A percentile compares a stretch with the other conserved stretches of the same genome.
Evolutionary conservation across 2,888 invertebrate genomes (phyloP).

Genomic region (Linyphia triangularis): DNA sequence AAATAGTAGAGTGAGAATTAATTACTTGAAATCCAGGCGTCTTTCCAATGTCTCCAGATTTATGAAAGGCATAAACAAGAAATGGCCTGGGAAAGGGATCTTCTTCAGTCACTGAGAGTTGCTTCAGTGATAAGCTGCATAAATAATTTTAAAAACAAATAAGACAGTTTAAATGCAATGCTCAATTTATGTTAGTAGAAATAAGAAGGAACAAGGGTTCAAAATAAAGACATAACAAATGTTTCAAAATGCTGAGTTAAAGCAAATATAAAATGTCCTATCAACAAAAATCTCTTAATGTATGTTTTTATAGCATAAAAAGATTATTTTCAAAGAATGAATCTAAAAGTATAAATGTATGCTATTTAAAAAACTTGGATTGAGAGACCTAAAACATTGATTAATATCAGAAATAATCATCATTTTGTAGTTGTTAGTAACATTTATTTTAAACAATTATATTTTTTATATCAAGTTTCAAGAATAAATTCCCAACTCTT

Average conservation of each 20-base stretch:
- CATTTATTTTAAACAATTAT: too few relatives aligned
- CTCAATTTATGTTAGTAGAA: too few relatives aligned
- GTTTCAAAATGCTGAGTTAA: neutral
- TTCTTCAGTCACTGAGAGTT: slow-evolving; percentile 31
- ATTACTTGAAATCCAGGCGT: slow-evolving; percentile 59
- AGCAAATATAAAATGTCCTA: neutral
- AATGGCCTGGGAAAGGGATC: slow-evolving; percentile 14
- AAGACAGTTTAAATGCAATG: neutral
- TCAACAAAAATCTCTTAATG: neutral
- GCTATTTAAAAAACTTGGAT: too few relatives aligned
- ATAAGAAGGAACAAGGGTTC: too few relatives aligned
- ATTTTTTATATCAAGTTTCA: too few relatives aligned
- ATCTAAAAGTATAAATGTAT: neutral
- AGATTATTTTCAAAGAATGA: too few relatives aligned
- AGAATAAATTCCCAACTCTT: too few relatives aligned
- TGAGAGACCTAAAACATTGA: too few relatives aligned
- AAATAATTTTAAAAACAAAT: neutral
- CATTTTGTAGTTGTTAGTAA: too few relatives aligned
- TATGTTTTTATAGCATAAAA: neutral
- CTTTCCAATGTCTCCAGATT: slow-evolving; percentile 9
- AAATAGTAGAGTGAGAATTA: neutral
- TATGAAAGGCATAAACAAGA: slow-evolving; percentile 45
- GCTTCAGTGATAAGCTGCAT: slow-evolving; percentile 41
- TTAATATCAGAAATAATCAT: too few relatives aligned
- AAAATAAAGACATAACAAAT: neutral